Evolutionary conservation across 2,888 invertebrate genomes (phyloP).

Genomic region (Pseudoips prasinana): DNA sequence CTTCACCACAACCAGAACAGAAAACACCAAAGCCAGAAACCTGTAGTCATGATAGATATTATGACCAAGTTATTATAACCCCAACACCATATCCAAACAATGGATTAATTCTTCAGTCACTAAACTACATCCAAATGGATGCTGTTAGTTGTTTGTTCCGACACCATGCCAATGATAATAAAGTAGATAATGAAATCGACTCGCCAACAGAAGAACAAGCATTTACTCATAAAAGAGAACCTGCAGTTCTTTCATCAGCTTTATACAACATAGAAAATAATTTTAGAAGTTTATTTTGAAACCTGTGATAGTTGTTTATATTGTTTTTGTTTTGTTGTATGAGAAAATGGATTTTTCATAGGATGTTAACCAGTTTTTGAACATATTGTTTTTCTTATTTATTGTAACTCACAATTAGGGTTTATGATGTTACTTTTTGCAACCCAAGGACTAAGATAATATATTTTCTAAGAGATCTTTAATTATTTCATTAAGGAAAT

Average conservation of each 20-base stretch:
- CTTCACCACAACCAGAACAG: not conserved
- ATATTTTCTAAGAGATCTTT: too few relatives aligned
- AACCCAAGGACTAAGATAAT: too few relatives aligned
- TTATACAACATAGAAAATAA: conserved; percentile 69
- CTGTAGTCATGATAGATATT: conserved; percentile 17
- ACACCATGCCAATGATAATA: conserved; percentile 37
- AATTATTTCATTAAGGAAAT: too few relatives aligned
- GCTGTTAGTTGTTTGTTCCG: conserved; percentile 65
- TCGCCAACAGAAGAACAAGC: conserved; percentile 34
- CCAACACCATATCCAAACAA: conserved; percentile 69
- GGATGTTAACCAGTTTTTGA: conserved; percentile 15
- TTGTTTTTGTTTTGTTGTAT: conserved; percentile 3
- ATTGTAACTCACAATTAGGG: conserved; percentile 22
- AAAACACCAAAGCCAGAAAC: conserved; percentile 32
- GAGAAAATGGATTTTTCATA: conserved; percentile 8
- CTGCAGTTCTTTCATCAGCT: conserved; percentile 60
- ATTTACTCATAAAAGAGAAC: conserved; percentile 44
- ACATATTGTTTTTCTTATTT: conserved; percentile 24
- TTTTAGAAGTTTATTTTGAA: conserved; percentile 72
- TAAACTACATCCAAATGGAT: conserved; percentile 78
- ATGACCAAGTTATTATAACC: conserved; percentile 22
- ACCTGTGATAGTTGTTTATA: conserved; percentile 24
- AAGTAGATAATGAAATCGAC: conserved; percentile 22
- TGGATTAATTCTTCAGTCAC: conserved; percentile 68
- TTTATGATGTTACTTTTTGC: too few relatives aligned